Evolutionary conservation across 2,888 invertebrate genomes (phyloP), one percentile per base, ranked within the genome.

Genomic region (Cloeon dipterum): DNA sequence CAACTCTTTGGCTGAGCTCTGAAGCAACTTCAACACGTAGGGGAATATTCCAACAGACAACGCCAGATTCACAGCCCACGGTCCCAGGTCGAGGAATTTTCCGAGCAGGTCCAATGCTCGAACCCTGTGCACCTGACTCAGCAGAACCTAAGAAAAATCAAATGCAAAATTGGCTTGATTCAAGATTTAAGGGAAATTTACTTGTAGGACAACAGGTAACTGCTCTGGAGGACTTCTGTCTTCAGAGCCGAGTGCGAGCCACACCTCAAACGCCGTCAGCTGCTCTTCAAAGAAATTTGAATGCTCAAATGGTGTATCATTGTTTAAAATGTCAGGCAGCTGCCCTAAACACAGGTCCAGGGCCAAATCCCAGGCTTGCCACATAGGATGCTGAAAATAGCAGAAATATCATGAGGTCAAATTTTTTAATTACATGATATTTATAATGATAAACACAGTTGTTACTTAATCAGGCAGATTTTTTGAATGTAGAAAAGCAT

Each of bases 1-100:
- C 46, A 98, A 62, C 56, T 98, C 96, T 47, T 74, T 70, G 3
- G 91, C 91, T 43, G 82, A 81, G 47, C 91, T 91, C 61, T 98
- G 96, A 47, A 98, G 65, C 46, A 99, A 61, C 59, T 94, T 94
- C 38, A 98, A 67, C 48, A 98, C 93, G 58, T 98, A 98, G 0
- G 98, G 98, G 59, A 96, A 98, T 53, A 98, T 96, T 46, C 98
- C 96, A 33, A 98, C 98, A 38, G 83, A 83, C 18, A 99, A 66
- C 37, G 94, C 93, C 45, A 91, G 65, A 57, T 86, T 86, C 32
- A 96, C 96, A 11, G 96, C 94, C 83, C 83, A 83, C 1, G 81
- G 76, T 32, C 98, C 98, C 42, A 96, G 68, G 58, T 98, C 91
- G 41, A 99, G 66, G 61, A 94, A 98, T 38, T 74, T 70, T 37